Base-by-base conservation (phyloP, 2,113 vertebrate species). In the Rallus limicola region DNA sequence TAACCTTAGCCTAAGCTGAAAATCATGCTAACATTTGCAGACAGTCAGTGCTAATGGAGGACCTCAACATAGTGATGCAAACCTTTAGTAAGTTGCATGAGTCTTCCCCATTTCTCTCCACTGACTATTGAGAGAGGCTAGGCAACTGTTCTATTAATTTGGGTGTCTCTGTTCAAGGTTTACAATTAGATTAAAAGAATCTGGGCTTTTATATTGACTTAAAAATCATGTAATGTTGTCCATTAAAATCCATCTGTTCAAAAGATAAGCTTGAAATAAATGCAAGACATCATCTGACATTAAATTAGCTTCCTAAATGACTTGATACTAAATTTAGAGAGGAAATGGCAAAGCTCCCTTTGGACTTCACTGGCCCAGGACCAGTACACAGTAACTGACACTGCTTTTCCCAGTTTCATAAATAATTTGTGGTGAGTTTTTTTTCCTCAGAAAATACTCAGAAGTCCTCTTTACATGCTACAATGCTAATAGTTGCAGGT, bases 171-270 rank as follows among this genome's bases (percentile, higher is more conserved):
- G 72, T 42, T 83, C 59, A 81, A 82, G 52, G n/a, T 5, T 90
- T 77, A 50, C 34, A 75, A 95, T 88, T 67, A 67, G 29, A 83
- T 94, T 83, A 74, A 83, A 92, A 83, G 64, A 90, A 90, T 83
- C 70, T 94, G 46, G 46, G 15, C 25, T 90, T 92, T 74, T 63
- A 36, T 70, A 86, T 46, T 86, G 72, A 52, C 55, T 88, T 93
- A 26, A 94, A 88, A 84, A 85, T 80, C 68, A 77, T 44, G 36
- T 34, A 64, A 70, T 68, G 29, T 25, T 90, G 36, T 67, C 58
- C 62, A 65, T 84, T 79, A 88, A 93, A 93, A 91, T 42, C 55
- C 77, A 87, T 84, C 55, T 87, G 29, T 40, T 76, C 67, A 90
- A 92, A 90, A 78, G 36, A 53, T 36, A 55, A 33, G 17, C 24